phyloP scores from a whole-genome alignment of 2,797 vertebrate species.

The Amblyraja radiata region DNA sequence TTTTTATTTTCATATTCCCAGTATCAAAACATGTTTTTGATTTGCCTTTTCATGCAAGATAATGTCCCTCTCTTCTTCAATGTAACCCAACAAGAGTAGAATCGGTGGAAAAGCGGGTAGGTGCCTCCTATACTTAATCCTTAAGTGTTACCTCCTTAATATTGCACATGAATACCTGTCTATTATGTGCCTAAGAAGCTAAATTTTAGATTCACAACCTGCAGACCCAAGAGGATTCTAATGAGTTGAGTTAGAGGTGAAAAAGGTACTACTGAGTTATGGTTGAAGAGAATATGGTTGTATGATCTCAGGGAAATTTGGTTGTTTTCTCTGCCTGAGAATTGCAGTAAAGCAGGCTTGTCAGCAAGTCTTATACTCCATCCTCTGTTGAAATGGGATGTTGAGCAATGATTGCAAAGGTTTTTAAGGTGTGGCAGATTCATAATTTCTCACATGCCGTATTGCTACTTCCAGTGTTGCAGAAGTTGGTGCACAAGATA shows the following conservation, averaged over 20 bases:
- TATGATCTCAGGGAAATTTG: neutral
- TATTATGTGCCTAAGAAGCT: neutral
- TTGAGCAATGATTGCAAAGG: neutral
- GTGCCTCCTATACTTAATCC: neutral
- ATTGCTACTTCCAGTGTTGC: neutral
- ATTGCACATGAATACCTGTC: neutral
- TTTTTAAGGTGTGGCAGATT: neutral
- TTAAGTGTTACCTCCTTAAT: neutral
- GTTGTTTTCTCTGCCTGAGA: neutral
- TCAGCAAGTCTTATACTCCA: neutral
- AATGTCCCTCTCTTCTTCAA: neutral
- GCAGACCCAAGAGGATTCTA: neutral
- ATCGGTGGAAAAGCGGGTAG: too few species aligned
- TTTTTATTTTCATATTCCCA: too few species aligned
- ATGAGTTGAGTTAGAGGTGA: neutral
- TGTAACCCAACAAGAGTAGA: neutral
- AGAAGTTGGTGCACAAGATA: neutral
- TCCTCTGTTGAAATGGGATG: neutral
- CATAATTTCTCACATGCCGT: neutral
- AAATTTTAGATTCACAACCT: neutral
- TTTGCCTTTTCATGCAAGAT: neutral
- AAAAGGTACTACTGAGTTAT: neutral
- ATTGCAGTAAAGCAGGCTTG: neutral
- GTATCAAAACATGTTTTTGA: too few species aligned
- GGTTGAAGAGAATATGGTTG: neutral